Evolutionary conservation across 2,888 invertebrate genomes (phyloP), one percentile per base, ranked within the genome.

Genomic region (Acanthopleura granulata): DNA sequence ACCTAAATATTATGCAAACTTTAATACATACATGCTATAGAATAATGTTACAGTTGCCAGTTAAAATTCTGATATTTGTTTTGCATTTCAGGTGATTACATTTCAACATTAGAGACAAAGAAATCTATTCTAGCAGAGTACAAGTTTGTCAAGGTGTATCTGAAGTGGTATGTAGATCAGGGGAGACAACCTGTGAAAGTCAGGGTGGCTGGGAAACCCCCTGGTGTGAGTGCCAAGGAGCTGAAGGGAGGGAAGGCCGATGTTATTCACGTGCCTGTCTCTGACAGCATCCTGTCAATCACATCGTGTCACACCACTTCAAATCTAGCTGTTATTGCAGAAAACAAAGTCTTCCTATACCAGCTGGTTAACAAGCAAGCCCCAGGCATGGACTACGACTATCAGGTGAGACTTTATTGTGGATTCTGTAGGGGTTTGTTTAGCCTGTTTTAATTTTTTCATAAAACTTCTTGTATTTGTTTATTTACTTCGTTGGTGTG

Each of bases 221-320:
- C 93, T 0, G 92, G 93, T 81, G 92, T 93, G 76, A 78, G 78
- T 40, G 81, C 83, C 49, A 77, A 91, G 94, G 84, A 85, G 4
- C 77, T 85, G 25, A 77, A 84, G 9, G 85, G 85, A 12, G 84
- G 84, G 0, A 83, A 81, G 73, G 82, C 85, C 73, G 94, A 95
- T 89, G 94, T 95, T 91, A 94, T 95, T 78, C 95, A 95, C 88
- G 90, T 95, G 70, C 95, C 94, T 0, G 89, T 94, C 4, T 92
- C 92, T 75, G 88, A 91, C 62, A 92, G 93, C 72, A 93, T 94
- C n/a, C 77, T 82, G 57, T 82, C 80, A 74, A 84, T 89, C 51
- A 77, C 86, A 51, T 81, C 85, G 57, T 89, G 89, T 76, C 82
- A 85, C 72, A 79, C 84, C 61, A 90, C 89, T 1, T 90, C 89